Conservation (phyloP, 2,797 vertebrate genomes). For the Champsocephalus esox region DNA sequence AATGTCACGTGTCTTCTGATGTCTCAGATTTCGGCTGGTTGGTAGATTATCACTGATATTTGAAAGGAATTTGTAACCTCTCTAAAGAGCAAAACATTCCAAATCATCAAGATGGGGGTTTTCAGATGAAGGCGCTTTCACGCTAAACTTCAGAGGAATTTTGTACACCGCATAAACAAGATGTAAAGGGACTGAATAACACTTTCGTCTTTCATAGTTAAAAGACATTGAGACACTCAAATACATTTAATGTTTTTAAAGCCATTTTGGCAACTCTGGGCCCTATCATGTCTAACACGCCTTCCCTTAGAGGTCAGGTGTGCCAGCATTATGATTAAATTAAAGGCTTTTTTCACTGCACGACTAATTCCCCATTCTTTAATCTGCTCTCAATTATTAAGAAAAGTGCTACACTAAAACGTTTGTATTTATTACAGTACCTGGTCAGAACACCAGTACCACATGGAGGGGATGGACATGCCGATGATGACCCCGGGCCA, state of each 20-base stretch:
- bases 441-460: slow-evolving; percentile 99
- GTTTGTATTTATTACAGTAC: slow-evolving; percentile 66
- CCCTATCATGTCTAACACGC: no score
- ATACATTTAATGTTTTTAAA: no score
- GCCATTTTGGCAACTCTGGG: background rate
- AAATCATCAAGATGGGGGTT: slow-evolving; percentile 5
- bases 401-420: background rate
- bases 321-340: background rate
- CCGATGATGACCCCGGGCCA: slow-evolving; percentile 95
- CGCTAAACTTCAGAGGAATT: slow-evolving; percentile 7
- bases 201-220: slow-evolving; percentile 9
- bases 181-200: background rate
- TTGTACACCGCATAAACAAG: slow-evolving; percentile 18
- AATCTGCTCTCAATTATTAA: background rate
- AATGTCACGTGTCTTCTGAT: background rate
- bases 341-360: background rate
- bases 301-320: background rate
- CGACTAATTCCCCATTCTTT: background rate
- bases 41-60: background rate
- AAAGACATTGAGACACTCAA: background rate
- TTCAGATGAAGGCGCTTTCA: slow-evolving; percentile 7
- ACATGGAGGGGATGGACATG: slow-evolving; percentile 95
- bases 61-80: slow-evolving; percentile 19
- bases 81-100: slow-evolving; percentile 27
- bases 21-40: background rate